These are phyloP conservation scores for Diacarnus erythraeanus DNA, from an alignment of 37 sponge, comb jelly and placozoan species.

Conservation along the genomic window DNA sequence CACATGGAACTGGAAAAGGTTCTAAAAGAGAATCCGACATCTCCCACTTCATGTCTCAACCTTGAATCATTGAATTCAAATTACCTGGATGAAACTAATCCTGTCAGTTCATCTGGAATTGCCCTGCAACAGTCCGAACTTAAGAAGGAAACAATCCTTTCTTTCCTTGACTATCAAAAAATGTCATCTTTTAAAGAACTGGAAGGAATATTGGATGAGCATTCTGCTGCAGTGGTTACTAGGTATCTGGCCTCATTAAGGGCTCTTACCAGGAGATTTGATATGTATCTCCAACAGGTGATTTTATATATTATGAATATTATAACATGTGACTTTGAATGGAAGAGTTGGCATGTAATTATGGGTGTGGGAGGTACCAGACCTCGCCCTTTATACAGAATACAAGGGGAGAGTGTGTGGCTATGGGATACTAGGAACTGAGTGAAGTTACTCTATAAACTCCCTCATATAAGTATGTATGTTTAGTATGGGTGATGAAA, in stretches of 20 bases:
- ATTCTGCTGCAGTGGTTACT: slow-evolving; percentile 45
- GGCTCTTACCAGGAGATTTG: slow-evolving; percentile 83
- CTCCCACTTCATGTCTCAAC: slow-evolving; percentile 10
- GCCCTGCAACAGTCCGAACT: slow-evolving; percentile 53
- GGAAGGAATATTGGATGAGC: slow-evolving; percentile 54
- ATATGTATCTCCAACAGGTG: slow-evolving; percentile 59
- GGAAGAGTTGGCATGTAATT: no score
- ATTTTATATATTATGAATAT: no score
- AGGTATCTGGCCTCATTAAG: slow-evolving; percentile 74
- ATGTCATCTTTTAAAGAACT: slow-evolving; percentile 15
- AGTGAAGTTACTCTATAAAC: no score
- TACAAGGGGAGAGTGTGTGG: no score
- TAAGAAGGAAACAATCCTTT: slow-evolving; percentile 38
- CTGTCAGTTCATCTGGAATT: slow-evolving; percentile 33
- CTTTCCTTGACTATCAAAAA: slow-evolving; percentile 19
- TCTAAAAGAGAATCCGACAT: slow-evolving; percentile 14
- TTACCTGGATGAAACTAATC: background rate
- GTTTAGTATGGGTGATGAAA: no score
- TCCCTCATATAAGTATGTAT: no score
- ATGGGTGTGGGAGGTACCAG: no score
- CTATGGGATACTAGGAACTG: no score
- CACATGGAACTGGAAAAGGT: slow-evolving; percentile 74
- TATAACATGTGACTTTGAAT: background rate
- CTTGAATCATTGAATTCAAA: background rate
- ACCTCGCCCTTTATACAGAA: no score